phyloP scores from a whole-genome alignment of 2,113 vertebrate species.

The Dissostichus mawsoni region DNA sequence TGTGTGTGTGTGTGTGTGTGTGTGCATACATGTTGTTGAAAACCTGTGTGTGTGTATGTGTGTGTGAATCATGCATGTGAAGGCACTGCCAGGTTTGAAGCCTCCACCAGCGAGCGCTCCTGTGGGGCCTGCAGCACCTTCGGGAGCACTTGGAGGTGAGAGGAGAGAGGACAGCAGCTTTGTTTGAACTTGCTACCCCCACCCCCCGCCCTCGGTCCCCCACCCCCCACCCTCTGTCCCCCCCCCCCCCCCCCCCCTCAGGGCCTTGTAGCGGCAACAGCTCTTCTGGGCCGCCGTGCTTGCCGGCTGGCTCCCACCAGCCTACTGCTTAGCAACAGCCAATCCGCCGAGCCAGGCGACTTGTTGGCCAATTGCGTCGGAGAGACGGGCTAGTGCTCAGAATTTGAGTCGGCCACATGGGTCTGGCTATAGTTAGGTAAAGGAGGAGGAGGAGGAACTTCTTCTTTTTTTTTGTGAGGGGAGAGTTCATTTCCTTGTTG shows the following conservation, averaged over 20 bases:
- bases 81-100: slow-evolving; percentile 55
- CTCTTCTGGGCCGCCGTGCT: slow-evolving; percentile 69
- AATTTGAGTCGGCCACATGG: slow-evolving; percentile 82
- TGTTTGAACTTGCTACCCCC: slow-evolving; percentile 62
- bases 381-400: slow-evolving; percentile 79
- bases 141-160: slow-evolving; percentile 69
- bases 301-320: slow-evolving; percentile 78
- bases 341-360: slow-evolving; percentile 76
- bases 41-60: slow-evolving; percentile 6
- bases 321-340: slow-evolving; percentile 89
- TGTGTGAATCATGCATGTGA: slow-evolving; percentile 52
- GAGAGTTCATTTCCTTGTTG: slow-evolving; percentile 67
- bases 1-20: slow-evolving; percentile 13
- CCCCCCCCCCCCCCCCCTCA: slow-evolving; percentile 34
- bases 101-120: slow-evolving; percentile 32
- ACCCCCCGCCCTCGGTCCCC: not conserved
- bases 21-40: slow-evolving; percentile 9
- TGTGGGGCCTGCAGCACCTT: slow-evolving; percentile 42
- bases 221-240: not conserved
- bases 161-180: slow-evolving; percentile 69
- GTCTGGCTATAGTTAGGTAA: slow-evolving; percentile 61
- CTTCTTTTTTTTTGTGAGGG: slow-evolving; percentile 1
- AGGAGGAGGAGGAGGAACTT: slow-evolving; percentile 15
- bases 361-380: slow-evolving; percentile 80
- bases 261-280: slow-evolving; percentile 72